These are phyloP conservation scores for Athalia rosae DNA, from an alignment of 2,888 invertebrate species.

Conservation along the genomic window DNA sequence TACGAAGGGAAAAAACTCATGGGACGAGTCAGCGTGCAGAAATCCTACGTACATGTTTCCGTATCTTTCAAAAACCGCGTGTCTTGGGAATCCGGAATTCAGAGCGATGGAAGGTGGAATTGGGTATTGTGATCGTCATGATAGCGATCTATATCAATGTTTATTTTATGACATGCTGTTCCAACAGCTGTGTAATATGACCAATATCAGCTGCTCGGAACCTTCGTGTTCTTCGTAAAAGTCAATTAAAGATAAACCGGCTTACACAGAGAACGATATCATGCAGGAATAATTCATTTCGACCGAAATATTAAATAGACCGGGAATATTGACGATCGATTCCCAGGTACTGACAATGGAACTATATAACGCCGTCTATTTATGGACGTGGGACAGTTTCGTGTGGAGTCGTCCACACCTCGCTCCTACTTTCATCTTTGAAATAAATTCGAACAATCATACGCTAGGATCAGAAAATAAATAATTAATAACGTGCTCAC, in stretches of 20 bases:
- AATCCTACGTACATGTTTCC: too few species aligned
- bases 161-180: too few species aligned
- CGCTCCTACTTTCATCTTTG: not conserved
- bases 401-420: too few species aligned
- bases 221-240: conserved; percentile 12
- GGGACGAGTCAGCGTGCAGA: too few species aligned
- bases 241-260: conserved; percentile 11
- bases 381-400: not conserved
- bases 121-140: too few species aligned
- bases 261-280: not conserved
- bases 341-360: not conserved
- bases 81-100: too few species aligned
- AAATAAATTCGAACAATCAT: not conserved
- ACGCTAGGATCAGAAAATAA: not conserved
- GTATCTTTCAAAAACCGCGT: too few species aligned
- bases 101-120: too few species aligned
- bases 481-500: not conserved
- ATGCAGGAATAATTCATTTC: conserved; percentile 1
- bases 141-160: too few species aligned
- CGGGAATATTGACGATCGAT: conserved; percentile 19
- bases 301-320: conserved; percentile 13
- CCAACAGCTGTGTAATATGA: too few species aligned
- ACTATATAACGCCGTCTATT: not conserved
- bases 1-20: too few species aligned
- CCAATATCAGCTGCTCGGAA: too few species aligned